A percentile compares a stretch with the other conserved stretches of the same genome.
These are phyloP conservation scores for Euzetes globulus DNA, from an alignment of 2,888 invertebrate genomes.

Conservation along the genomic window DNA sequence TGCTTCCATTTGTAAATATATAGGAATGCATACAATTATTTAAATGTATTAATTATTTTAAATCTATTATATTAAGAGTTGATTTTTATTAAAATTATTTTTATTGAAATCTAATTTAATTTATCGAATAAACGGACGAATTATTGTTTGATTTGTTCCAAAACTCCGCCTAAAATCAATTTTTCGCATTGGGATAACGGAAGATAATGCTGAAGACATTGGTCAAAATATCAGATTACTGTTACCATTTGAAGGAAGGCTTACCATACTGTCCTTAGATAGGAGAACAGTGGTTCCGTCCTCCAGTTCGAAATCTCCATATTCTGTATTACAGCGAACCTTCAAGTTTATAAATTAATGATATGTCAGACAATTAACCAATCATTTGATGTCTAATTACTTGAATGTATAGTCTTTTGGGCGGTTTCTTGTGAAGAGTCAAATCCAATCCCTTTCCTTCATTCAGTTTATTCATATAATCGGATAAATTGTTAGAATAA, in stretches of 20 bases:
- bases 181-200: slow-evolving; percentile 82
- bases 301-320: slow-evolving; percentile 86
- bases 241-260: not conserved
- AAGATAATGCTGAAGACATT: slow-evolving; percentile 60
- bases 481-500: slow-evolving; percentile 75
- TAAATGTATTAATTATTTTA: not conserved
- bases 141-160: slow-evolving; percentile 57
- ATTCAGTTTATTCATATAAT: slow-evolving; percentile 74
- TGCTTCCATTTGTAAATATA: not conserved
- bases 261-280: slow-evolving; percentile 72
- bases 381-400: slow-evolving; percentile 56
- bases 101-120: not conserved
- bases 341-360: slow-evolving; percentile 43
- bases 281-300: slow-evolving; percentile 83
- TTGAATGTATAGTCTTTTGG: slow-evolving; percentile 83
- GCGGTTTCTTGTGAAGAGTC: slow-evolving; percentile 77
- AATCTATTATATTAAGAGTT: not conserved
- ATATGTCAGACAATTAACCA: not conserved
- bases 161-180: slow-evolving; percentile 76
- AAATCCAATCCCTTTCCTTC: slow-evolving; percentile 67
- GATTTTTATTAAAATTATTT: not conserved
- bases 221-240: not conserved
- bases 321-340: slow-evolving; percentile 74
- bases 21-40: not conserved
- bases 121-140: not conserved